phyloP scores from a whole-genome alignment of 1,140 invertebrate species.

The Penaeus chinensis region DNA sequence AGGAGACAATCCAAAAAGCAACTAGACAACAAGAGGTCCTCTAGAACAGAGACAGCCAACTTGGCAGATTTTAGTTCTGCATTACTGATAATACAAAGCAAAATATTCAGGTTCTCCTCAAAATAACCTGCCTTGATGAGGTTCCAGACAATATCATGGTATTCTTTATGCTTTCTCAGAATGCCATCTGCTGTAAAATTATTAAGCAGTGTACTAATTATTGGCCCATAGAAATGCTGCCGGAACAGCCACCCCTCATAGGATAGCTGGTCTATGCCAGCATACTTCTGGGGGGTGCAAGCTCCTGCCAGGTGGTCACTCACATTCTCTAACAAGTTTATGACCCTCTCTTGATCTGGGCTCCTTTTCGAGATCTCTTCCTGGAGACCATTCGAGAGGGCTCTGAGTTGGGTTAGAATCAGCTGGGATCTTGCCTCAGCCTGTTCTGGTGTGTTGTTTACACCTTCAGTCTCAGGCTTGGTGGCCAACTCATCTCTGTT shows the following conservation, averaged over 20 bases:
- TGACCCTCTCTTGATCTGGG: background rate
- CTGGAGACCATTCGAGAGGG: background rate
- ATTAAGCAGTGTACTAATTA: constrained; percentile 35
- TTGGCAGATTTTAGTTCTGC: constrained; percentile 25
- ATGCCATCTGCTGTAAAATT: constrained; percentile 34
- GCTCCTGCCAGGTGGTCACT: constrained; percentile 42
- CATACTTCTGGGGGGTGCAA: constrained; percentile 62
- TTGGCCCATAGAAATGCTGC: constrained; percentile 43
- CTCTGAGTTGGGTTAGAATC: constrained; percentile 17
- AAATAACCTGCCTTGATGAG: constrained; percentile 50
- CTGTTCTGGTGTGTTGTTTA: constrained; percentile 1
- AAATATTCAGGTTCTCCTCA: constrained; percentile 55
- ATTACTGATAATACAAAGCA: constrained; percentile 32
- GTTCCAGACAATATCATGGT: constrained; percentile 26
- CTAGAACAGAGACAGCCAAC: constrained; percentile 17
- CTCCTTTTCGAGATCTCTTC: constrained; percentile 23
- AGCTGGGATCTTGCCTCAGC: background rate
- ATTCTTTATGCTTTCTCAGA: constrained; percentile 12
- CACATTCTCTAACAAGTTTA: constrained; percentile 19
- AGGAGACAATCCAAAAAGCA: constrained; percentile 21
- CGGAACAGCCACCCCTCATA: constrained; percentile 47
- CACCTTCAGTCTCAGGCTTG: background rate
- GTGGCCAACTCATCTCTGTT: background rate
- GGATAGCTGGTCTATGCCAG: constrained; percentile 39
- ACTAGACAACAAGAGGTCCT: constrained; percentile 25